Evolutionary conservation across 2,113 vertebrate genomes (phyloP).

Genomic region (Myocastor coypus): DNA sequence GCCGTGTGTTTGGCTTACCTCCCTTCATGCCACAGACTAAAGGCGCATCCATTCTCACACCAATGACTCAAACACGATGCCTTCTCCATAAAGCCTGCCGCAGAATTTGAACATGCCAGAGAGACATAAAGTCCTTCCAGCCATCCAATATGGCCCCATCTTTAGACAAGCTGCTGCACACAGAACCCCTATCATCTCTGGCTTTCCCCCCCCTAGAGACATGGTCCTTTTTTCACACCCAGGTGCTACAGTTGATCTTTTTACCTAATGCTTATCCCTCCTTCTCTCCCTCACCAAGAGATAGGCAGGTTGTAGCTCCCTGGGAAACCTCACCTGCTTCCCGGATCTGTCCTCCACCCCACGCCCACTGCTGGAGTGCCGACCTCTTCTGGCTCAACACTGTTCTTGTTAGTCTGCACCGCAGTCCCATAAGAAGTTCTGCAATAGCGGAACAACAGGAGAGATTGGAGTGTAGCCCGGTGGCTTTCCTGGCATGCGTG

Average conservation of each 20-base stretch:
- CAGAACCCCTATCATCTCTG: neutral
- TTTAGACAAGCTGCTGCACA: neutral
- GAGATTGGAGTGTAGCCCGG: neutral
- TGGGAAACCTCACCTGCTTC: neutral
- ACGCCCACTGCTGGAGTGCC: neutral
- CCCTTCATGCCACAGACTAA: neutral
- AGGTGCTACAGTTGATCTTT: neutral
- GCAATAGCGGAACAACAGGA: neutral
- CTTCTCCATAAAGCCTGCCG: neutral
- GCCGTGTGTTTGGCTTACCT: neutral
- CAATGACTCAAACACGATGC: neutral
- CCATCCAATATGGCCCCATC: too few species aligned
- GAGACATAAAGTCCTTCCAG: neutral
- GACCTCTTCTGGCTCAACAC: neutral
- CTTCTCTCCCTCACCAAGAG: neutral
- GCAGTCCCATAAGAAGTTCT: neutral
- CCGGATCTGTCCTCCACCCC: neutral
- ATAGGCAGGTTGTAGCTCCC: neutral
- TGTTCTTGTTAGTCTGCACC: neutral
- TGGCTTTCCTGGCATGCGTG: neutral
- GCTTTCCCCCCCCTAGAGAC: neutral
- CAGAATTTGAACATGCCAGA: neutral
- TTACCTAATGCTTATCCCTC: neutral
- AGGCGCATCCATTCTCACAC: neutral
- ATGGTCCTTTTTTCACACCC: neutral